Percentiles rank a stretch among this genome's conserved stretches.
Evolutionary conservation across 1,140 invertebrate species (phyloP).

Genomic region (Pantala flavescens): DNA sequence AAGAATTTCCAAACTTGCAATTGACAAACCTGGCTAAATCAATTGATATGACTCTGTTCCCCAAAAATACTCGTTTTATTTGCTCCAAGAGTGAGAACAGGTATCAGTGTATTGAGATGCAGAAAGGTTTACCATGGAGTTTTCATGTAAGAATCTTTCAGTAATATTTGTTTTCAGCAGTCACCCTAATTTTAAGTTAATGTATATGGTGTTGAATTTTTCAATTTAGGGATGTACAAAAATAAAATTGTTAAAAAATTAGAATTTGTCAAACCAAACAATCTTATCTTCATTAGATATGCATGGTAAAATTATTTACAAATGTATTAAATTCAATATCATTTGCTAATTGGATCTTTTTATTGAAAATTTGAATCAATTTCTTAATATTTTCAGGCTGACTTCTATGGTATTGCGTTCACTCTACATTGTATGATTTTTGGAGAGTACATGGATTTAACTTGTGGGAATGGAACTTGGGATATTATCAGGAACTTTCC

Average conservation of each 20-base stretch:
- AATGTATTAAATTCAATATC: too few relatives aligned
- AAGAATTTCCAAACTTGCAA: slow-evolving; percentile 47
- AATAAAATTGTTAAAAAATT: too few relatives aligned
- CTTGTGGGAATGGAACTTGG: slow-evolving; percentile 51
- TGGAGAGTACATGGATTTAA: slow-evolving; percentile 77
- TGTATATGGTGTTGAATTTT: slow-evolving; percentile 15
- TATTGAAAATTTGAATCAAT: too few relatives aligned
- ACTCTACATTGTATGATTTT: slow-evolving; percentile 77
- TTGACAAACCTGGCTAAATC: slow-evolving; percentile 80
- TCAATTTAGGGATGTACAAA: slow-evolving; percentile 13
- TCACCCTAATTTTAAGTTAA: too few relatives aligned
- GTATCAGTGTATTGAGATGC: slow-evolving; percentile 77
- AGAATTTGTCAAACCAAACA: too few relatives aligned
- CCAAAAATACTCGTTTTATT: slow-evolving; percentile 65
- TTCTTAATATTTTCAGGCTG: slow-evolving; percentile 43
- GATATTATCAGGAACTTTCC: slow-evolving; percentile 54
- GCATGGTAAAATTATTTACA: too few relatives aligned
- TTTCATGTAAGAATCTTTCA: slow-evolving; percentile 58
- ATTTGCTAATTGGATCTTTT: too few relatives aligned
- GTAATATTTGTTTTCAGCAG: too few relatives aligned
- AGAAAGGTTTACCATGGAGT: slow-evolving; percentile 75
- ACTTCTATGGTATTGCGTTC: slow-evolving; percentile 76
- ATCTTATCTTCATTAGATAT: too few relatives aligned
- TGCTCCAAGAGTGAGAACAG: slow-evolving; percentile 55
- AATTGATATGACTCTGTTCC: slow-evolving; percentile 80